Conservation (phyloP, 2,113 vertebrate genomes). For the Periophthalmus modestus region DNA sequence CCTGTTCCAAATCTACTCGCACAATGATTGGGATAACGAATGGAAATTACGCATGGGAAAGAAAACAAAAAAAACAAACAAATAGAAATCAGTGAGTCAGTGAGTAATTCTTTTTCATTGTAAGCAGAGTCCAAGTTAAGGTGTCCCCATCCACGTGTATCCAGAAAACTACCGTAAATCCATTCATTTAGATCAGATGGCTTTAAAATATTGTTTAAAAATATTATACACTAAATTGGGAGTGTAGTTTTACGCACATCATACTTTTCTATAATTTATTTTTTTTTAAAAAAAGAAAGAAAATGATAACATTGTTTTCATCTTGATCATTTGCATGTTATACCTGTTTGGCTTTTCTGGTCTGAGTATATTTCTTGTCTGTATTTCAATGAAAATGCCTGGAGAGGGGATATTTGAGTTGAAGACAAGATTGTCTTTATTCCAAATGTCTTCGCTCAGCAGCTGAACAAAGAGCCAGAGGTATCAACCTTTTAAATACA, state of each 20-base stretch:
- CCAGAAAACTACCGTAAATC: neutral
- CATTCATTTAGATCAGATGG: neutral
- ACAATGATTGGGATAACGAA: neutral
- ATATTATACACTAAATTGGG: neutral
- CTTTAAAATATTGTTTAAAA: neutral
- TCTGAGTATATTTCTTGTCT: neutral
- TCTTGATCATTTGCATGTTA: neutral
- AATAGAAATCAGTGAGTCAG: neutral
- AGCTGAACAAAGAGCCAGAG: slow-evolving; percentile 90
- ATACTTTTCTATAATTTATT: neutral
- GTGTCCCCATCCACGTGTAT: neutral
- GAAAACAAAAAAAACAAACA: neutral
- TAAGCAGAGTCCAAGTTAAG: neutral
- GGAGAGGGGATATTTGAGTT: slow-evolving; percentile 44
- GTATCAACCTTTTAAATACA: slow-evolving; percentile 91
- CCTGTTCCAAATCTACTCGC: slow-evolving; percentile 23
- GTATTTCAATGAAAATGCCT: neutral
- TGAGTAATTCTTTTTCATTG: neutral
- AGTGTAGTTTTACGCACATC: neutral
- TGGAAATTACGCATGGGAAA: neutral
- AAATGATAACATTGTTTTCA: neutral
- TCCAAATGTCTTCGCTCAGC: slow-evolving; percentile 93
- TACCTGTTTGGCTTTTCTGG: neutral
- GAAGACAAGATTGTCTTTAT: slow-evolving; percentile 99
- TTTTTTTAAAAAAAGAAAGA: too few species aligned